Evolutionary conservation across 2,113 vertebrate genomes (phyloP), one percentile per base, ranked within the genome.

Genomic region (Polyodon spathula): DNA sequence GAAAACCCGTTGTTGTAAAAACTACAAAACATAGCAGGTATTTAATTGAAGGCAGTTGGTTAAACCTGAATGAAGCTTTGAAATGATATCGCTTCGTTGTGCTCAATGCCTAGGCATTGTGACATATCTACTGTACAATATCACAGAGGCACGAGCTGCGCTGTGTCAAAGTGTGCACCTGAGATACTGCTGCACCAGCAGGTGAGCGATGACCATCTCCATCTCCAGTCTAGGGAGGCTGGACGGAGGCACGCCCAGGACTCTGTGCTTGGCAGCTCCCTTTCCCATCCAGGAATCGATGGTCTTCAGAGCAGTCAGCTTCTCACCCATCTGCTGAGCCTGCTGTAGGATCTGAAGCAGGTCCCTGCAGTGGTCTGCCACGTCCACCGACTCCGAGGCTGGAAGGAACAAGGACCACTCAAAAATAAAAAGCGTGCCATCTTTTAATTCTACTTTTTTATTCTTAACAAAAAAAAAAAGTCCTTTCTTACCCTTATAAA

Each of bases 241-340:
- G 0, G 80, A 80, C 14, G 89, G 84, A 54, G 55, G 77, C 27
- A 91, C 71, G 37, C 83, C 86, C 54, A 81, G 67, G 63, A 93
- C 90, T 65, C 94, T 85, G 41, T 86, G 42, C 66, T 96, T 99
- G 7, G 88, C 69, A 0, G 83, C 82, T 4, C 96, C 94, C 60
- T 86, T 95, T 7, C 96, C 93, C 74, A 81, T 81, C 95, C 95
- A 98, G 0, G 94, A 71, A 14, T 98, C 94, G 0, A 93, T 81
- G 70, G 98, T 70, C 69, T 98, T 98, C 75, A 98, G 71, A 0
- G 96, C 95, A 0, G 96, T 99, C 40, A 97, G 82, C 61, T 89
- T 97, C 73, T 98, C 94, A 46, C 85, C 84, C 75, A 83, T 63
- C 16, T 77, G 83, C 8, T 78, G 74, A 0, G 94, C 92, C 55